Evolutionary conservation across 2,888 invertebrate genomes (phyloP), one percentile per base, ranked within the genome.

Genomic region (Dicranocentrus wangi): DNA sequence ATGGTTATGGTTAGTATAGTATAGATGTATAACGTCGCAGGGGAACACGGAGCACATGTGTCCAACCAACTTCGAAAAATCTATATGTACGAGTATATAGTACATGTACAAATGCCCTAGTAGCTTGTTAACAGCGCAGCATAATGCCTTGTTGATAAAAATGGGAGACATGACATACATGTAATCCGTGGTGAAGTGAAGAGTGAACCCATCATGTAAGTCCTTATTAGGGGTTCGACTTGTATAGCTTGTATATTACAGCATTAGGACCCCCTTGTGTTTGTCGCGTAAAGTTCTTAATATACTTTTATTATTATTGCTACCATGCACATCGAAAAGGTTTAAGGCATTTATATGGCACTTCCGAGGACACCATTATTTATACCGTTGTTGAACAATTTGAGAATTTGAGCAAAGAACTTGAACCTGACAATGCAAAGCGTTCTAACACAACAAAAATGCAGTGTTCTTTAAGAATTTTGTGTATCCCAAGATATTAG

Each of bases 71-170:
- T n/a, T n/a, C n/a, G n/a, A n/a, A n/a, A n/a, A 32, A 32, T 32
- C 32, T 10, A 32, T 3, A 32, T 3, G 32, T 32, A 32, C 10
- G 32, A 32, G 10, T 7, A 32, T 32, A n/a, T n/a, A n/a, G n/a
- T n/a, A n/a, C n/a, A n/a, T n/a, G n/a, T n/a, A n/a, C n/a, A n/a
- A n/a, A n/a, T 32, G 32, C 32, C 10, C 5, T 66, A 58, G 32
- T 51, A 43, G 39, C 76, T 61, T 66, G 75, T 75, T 75, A 75
- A 75, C 23, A 66, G 17, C 47, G 5, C n/a, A 66, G 17, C 47
- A 3, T 3, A 75, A 66, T 65, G 32, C 39, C 15, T 43, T 58
- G 66, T 66, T 47, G 47, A 47, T 47, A 47, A 47, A 47, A 47
- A 47, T 47, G 47, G 23, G 25, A 28, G 28, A 23, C 21, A 15